These are phyloP conservation scores for Allophyes oxyacanthae DNA, from an alignment of 2,888 invertebrate genomes.

Conservation along the genomic window DNA sequence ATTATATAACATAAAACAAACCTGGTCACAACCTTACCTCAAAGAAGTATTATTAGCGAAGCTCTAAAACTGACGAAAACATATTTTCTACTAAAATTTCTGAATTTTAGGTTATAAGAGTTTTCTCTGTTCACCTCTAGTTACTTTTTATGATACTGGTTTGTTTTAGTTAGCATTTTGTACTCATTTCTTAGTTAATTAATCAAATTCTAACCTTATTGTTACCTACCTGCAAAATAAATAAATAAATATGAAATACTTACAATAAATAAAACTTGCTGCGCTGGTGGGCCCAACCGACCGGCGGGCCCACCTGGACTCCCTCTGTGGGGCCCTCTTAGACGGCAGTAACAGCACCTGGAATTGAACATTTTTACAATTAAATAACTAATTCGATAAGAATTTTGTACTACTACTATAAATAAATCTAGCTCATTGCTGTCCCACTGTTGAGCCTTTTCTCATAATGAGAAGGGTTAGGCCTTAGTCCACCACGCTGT, in stretches of 20 bases:
- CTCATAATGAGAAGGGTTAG: too few relatives aligned
- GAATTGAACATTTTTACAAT: slow-evolving; percentile 54
- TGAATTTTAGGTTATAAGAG: slow-evolving; percentile 17
- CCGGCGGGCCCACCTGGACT: slow-evolving; percentile 75
- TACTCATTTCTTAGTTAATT: not conserved
- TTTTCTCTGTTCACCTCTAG: not conserved
- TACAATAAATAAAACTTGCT: slow-evolving; percentile 33
- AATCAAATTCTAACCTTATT: too few relatives aligned
- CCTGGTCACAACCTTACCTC: slow-evolving; percentile 1
- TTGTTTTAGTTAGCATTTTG: not conserved
- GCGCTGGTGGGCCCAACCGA: slow-evolving; percentile 75
- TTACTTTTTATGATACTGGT: slow-evolving; percentile 4
- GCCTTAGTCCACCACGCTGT: too few relatives aligned
- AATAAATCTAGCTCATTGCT: too few relatives aligned
- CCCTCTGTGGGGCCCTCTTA: slow-evolving; percentile 41
- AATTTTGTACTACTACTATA: too few relatives aligned
- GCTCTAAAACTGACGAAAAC: slow-evolving; percentile 28
- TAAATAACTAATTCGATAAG: slow-evolving; percentile 4
- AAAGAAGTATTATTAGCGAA: slow-evolving; percentile 3
- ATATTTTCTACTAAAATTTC: slow-evolving; percentile 34
- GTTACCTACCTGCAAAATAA: too few relatives aligned
- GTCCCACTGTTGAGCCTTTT: too few relatives aligned
- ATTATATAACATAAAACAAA: slow-evolving; percentile 5
- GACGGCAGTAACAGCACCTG: slow-evolving; percentile 58
- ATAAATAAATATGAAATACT: slow-evolving; percentile 22